Conservation (phyloP, 2,888 invertebrate genomes). For the Drosophila melanosoma region DNA sequence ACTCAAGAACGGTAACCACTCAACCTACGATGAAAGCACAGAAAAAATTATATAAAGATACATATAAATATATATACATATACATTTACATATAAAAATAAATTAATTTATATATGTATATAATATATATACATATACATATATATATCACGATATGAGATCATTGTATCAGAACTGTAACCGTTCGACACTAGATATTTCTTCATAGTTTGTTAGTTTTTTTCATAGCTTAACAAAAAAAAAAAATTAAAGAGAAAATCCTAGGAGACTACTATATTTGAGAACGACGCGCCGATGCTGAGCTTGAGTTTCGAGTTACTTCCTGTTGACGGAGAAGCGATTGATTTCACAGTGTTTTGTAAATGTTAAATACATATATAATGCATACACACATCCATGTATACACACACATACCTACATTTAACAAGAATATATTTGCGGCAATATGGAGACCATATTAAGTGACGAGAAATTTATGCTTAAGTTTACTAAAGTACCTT, state of each 20-base stretch:
- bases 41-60: constrained; percentile 13
- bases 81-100: background rate
- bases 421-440: constrained; percentile 26
- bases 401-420: constrained; percentile 22
- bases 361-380: constrained; percentile 25
- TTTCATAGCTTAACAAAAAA: constrained; percentile 12
- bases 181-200: constrained; percentile 34
- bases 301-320: constrained; percentile 20
- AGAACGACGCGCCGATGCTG: constrained; percentile 8
- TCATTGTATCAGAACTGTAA: constrained; percentile 28
- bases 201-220: constrained; percentile 39
- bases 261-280: constrained; percentile 9
- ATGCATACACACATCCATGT: constrained; percentile 18
- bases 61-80: constrained; percentile 10
- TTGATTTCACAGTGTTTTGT: constrained; percentile 12
- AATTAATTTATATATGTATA: constrained; percentile 3
- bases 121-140: constrained; percentile 9
- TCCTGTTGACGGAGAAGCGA: constrained; percentile 10
- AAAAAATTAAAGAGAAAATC: background rate
- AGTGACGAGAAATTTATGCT: constrained; percentile 43
- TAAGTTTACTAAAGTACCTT: constrained; percentile 75
- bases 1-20: constrained; percentile 7
- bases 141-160: constrained; percentile 22
- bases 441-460: constrained; percentile 31
- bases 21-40: constrained; percentile 42